These are phyloP conservation scores for Melipona quadrifasciata DNA, from an alignment of 1,140 invertebrate genomes.

Conservation along the genomic window DNA sequence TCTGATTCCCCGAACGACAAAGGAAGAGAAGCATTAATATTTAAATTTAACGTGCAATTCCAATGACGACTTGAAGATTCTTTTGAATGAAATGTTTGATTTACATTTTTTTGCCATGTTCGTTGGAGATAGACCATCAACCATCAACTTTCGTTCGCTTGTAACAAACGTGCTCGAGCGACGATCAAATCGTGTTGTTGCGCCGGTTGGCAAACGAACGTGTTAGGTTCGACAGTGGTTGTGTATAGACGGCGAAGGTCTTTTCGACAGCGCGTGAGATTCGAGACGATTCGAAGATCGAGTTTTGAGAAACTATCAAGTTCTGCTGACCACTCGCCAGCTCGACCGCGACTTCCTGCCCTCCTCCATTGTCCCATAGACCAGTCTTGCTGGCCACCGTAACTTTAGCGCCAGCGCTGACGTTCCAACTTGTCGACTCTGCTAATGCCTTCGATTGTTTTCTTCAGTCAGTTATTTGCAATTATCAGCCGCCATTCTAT, in stretches of 20 bases:
- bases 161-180: background rate
- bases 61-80: too few relatives aligned
- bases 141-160: background rate
- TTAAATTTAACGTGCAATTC: too few relatives aligned
- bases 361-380: constrained; percentile 56
- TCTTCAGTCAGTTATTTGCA: constrained; percentile 51
- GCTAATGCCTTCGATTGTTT: constrained; percentile 60
- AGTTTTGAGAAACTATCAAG: constrained; percentile 66
- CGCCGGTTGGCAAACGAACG: too few relatives aligned
- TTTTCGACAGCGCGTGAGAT: constrained; percentile 39
- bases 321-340: constrained; percentile 62
- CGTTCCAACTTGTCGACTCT: constrained; percentile 29
- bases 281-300: constrained; percentile 55
- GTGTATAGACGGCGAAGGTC: background rate
- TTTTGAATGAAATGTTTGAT: too few relatives aligned
- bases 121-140: background rate
- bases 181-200: background rate
- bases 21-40: too few relatives aligned
- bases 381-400: constrained; percentile 42
- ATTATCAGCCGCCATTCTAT: constrained; percentile 6
- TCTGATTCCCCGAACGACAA: too few relatives aligned
- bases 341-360: constrained; percentile 61
- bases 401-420: constrained; percentile 47
- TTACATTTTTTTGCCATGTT: too few relatives aligned
- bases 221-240: background rate